A percentile compares a stretch with the other conserved stretches of the same genome.
phyloP scores from a whole-genome alignment of 2,113 vertebrate species.

The Atrichornis clamosus region DNA sequence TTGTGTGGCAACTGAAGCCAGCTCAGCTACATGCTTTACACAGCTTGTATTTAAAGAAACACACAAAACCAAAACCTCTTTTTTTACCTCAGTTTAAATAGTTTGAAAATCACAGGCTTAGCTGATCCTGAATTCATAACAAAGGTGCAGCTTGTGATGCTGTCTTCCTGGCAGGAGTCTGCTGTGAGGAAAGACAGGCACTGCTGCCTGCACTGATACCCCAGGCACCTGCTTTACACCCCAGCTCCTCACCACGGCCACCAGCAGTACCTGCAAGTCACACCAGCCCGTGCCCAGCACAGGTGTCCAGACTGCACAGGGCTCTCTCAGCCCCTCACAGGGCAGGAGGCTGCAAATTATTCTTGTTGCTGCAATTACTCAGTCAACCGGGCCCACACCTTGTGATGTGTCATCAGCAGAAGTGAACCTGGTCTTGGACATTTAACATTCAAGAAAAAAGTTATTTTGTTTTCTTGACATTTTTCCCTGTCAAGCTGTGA shows the following conservation, averaged over 20 bases:
- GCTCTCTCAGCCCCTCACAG: not conserved
- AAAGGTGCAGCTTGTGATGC: no score
- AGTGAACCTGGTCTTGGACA: not conserved
- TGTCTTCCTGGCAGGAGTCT: not conserved
- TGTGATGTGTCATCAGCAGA: not conserved
- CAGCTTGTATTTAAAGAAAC: not conserved
- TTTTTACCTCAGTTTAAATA: not conserved
- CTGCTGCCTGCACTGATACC: not conserved
- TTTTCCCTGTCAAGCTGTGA: conserved; percentile 26
- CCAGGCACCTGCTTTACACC: not conserved
- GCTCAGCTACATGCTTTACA: not conserved
- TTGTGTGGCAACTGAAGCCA: not conserved
- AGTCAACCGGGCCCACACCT: not conserved
- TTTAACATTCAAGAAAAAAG: not conserved
- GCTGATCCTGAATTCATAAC: not conserved
- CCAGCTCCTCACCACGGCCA: not conserved
- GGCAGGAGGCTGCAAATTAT: not conserved
- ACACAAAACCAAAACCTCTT: not conserved
- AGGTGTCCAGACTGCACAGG: not conserved
- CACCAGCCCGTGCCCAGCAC: not conserved
- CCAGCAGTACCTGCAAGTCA: not conserved
- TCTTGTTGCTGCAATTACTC: not conserved
- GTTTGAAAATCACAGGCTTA: not conserved
- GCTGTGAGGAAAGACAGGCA: not conserved
- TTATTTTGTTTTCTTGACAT: not conserved